phyloP scores from a whole-genome alignment of 2,113 vertebrate genomes.

The Colossoma macropomum region DNA sequence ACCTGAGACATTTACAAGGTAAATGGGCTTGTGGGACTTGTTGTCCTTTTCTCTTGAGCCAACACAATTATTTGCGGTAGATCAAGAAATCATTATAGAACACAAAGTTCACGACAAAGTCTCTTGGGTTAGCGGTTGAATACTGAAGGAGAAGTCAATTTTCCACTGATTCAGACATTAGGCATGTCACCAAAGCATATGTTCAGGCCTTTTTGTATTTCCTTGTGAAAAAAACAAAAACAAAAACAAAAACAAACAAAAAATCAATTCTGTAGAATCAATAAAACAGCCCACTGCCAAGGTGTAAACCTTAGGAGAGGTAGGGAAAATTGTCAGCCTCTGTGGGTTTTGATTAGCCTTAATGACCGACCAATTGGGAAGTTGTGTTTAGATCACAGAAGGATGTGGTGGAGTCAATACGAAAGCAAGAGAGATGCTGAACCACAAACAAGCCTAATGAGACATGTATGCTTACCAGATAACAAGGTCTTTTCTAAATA shows the following conservation, averaged over 20 bases:
- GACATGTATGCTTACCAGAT: constrained; percentile 72
- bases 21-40: constrained; percentile 51
- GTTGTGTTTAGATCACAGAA: constrained; percentile 67
- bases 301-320: constrained; percentile 15
- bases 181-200: not conserved
- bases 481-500: constrained; percentile 65
- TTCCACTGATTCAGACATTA: constrained; percentile 14
- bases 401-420: constrained; percentile 67
- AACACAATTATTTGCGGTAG: constrained; percentile 58
- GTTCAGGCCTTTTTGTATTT: not conserved
- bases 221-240: not conserved
- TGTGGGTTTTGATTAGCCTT: constrained; percentile 77
- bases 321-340: constrained; percentile 52
- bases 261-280: constrained; percentile 7
- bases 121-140: constrained; percentile 28
- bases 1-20: constrained; percentile 37
- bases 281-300: not conserved
- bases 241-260: no score
- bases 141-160: not conserved
- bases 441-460: constrained; percentile 77
- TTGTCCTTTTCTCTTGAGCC: constrained; percentile 50
- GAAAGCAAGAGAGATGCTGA: constrained; percentile 69
- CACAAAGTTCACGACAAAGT: constrained; percentile 25
- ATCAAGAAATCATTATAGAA: constrained; percentile 54
- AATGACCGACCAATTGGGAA: constrained; percentile 76